Conservation (phyloP, 2,797 vertebrate species). For the Sebastes hopkinsi region DNA sequence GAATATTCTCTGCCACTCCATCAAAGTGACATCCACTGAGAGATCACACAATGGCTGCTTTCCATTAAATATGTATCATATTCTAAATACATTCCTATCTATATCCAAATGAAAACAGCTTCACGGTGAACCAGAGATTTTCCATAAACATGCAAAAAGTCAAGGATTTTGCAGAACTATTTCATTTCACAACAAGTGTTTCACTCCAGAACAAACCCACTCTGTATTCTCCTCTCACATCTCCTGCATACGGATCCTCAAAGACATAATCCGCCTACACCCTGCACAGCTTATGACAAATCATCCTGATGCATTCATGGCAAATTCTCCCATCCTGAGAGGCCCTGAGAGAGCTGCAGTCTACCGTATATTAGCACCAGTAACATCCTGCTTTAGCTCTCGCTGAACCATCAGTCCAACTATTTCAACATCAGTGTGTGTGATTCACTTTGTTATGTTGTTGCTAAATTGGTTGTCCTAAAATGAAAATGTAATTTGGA, state of each 20-base stretch:
- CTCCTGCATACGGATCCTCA: conserved; percentile 31
- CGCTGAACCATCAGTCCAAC: background rate
- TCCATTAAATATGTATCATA: background rate
- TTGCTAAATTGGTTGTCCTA: background rate
- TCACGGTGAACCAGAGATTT: background rate
- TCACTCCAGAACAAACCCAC: conserved; percentile 34
- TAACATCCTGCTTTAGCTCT: conserved; percentile 6
- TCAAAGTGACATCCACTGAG: conserved; percentile 22
- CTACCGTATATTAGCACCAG: background rate
- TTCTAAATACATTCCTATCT: background rate
- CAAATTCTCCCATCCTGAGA: conserved; percentile 29
- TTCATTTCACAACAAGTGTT: conserved; percentile 22
- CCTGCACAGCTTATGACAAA: conserved; percentile 43
- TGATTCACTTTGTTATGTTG: background rate
- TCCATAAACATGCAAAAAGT: background rate
- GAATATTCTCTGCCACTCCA: conserved; percentile 40
- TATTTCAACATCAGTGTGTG: background rate
- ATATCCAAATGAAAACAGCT: background rate
- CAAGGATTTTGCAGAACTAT: conserved; percentile 1
- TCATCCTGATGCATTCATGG: conserved; percentile 31
- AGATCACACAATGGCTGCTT: background rate
- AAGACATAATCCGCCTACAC: conserved; percentile 53
- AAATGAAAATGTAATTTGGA: background rate
- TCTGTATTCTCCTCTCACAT: conserved; percentile 14
- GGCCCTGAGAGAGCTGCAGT: conserved; percentile 8